Conservation (phyloP, 2,797 vertebrate species). For the Enteromius afrohamiltoni region DNA sequence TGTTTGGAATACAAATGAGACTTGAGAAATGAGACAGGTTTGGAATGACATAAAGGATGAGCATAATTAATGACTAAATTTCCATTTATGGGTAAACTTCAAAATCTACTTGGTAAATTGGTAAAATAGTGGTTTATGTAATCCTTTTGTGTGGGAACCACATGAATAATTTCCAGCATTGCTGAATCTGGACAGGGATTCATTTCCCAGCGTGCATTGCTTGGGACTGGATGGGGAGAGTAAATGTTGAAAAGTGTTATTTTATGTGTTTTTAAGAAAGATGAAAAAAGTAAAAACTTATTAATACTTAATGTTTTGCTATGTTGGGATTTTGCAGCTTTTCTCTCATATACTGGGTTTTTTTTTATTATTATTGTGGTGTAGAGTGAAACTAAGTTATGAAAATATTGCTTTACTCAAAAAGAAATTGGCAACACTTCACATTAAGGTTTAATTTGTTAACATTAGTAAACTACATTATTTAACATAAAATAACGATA, state of each 20-base stretch:
- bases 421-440: neutral
- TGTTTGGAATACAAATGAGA: neutral
- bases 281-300: neutral
- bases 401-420: neutral
- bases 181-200: conserved; percentile 2
- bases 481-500: neutral
- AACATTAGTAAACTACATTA: neutral
- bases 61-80: neutral
- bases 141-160: conserved; percentile 2
- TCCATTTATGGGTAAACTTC: neutral
- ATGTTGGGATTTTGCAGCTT: neutral
- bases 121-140: conserved; percentile 11
- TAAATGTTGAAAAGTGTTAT: conserved; percentile 20
- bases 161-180: neutral
- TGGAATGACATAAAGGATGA: neutral
- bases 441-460: neutral
- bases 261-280: neutral
- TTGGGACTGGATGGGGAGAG: neutral
- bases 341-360: neutral
- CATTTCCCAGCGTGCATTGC: neutral
- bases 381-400: neutral
- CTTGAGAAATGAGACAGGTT: neutral
- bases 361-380: neutral
- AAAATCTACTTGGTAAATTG: neutral
- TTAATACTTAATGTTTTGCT: neutral